Conservation (phyloP, 2,888 invertebrate genomes). For the Orthonevra nobilis region DNA sequence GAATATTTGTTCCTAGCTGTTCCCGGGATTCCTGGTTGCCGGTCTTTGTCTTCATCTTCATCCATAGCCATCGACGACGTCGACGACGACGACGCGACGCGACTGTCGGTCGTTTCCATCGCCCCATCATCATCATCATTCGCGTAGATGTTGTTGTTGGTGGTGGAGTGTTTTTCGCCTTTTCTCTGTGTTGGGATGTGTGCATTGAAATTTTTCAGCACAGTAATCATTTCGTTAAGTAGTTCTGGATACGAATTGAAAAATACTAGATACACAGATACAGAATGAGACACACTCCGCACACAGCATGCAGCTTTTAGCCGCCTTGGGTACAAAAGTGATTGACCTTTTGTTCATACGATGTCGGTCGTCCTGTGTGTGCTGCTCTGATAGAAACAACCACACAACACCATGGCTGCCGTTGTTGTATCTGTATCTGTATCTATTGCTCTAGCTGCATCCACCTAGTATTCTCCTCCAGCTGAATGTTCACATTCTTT, state of each 20-base stretch:
- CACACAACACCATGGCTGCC: constrained; percentile 21
- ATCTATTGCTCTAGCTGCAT: constrained; percentile 40
- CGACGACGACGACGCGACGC: constrained; percentile 15
- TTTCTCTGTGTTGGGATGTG: constrained; percentile 27
- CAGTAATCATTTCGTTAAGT: constrained; percentile 71
- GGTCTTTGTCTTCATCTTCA: constrained; percentile 60
- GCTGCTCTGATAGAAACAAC: constrained; percentile 20
- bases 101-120: constrained; percentile 42
- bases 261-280: constrained; percentile 70
- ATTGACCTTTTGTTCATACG: constrained; percentile 71
- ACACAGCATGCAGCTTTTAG: constrained; percentile 37
- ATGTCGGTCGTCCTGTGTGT: constrained; percentile 68
- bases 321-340: constrained; percentile 67
- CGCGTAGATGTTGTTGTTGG: constrained; percentile 21
- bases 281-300: constrained; percentile 47
- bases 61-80: constrained; percentile 23
- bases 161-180: constrained; percentile 32
- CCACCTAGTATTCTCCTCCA: constrained; percentile 18
- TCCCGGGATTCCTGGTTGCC: constrained; percentile 63
- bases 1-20: constrained; percentile 67
- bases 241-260: constrained; percentile 71
- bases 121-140: constrained; percentile 58
- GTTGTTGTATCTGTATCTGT: constrained; percentile 21
- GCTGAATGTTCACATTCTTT: constrained; percentile 66
- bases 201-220: constrained; percentile 69